phyloP scores from a whole-genome alignment of 2,797 vertebrate genomes.

The Lophotriccus pileatus region DNA sequence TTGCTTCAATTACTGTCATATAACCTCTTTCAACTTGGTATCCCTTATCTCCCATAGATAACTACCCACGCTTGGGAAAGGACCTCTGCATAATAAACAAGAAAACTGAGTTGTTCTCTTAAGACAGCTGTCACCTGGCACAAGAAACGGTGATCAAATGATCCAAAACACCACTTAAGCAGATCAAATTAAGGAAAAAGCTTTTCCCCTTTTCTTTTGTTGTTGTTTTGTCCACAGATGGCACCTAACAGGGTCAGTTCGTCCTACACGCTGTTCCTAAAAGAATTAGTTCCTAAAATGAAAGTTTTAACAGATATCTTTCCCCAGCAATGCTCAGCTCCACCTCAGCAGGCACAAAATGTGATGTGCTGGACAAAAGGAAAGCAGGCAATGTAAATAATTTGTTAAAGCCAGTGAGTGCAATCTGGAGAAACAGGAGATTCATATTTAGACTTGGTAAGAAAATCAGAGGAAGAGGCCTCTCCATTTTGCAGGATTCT shows the following conservation, averaged over 20 bases:
- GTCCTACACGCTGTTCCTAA: neutral
- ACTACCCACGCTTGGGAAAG: constrained; percentile 5
- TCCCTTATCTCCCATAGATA: constrained; percentile 24
- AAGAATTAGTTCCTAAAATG: neutral
- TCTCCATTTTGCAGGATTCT: neutral
- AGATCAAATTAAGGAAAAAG: neutral
- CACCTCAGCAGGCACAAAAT: neutral
- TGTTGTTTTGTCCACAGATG: neutral
- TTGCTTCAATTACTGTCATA: constrained; percentile 36
- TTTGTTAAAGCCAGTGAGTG: neutral
- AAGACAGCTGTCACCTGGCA: constrained; percentile 46
- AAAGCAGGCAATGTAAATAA: neutral
- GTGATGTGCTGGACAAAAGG: neutral
- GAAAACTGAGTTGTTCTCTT: constrained; percentile 25
- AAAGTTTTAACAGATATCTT: neutral
- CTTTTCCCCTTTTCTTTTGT: neutral
- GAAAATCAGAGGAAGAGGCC: neutral
- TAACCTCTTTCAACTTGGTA: constrained; percentile 18
- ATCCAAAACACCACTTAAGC: neutral
- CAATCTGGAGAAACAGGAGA: constrained; percentile 27
- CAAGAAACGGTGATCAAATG: neutral
- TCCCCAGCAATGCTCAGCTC: neutral
- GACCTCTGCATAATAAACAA: constrained; percentile 21
- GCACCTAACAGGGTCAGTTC: neutral
- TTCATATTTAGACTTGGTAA: constrained; percentile 59